Percentiles rank a stretch among this genome's conserved stretches.
These are phyloP conservation scores for Agelastica alni DNA, from an alignment of 2,888 invertebrate genomes.

Conservation along the genomic window DNA sequence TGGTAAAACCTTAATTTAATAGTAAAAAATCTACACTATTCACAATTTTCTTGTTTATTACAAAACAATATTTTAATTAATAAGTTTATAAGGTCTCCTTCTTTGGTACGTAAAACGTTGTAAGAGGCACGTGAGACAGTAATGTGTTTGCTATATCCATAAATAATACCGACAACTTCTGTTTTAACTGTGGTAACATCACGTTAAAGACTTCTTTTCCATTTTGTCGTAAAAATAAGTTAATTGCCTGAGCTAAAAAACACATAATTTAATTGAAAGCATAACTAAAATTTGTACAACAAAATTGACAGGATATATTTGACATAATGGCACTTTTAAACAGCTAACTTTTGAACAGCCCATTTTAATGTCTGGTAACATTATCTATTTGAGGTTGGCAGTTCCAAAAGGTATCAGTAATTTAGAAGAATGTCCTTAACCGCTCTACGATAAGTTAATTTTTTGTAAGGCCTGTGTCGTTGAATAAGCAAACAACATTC, in stretches of 20 bases:
- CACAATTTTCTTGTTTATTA: background rate
- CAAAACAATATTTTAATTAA: background rate
- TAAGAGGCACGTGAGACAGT: conserved; percentile 66
- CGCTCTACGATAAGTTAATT: too few species aligned
- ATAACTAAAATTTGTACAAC: too few species aligned
- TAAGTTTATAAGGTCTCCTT: background rate
- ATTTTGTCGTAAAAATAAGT: conserved; percentile 71
- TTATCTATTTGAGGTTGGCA: too few species aligned
- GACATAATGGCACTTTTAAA: too few species aligned
- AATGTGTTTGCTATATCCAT: conserved; percentile 68
- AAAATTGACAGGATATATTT: too few species aligned
- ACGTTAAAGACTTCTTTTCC: conserved; percentile 70
- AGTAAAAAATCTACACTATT: background rate
- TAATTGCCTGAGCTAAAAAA: conserved; percentile 70
- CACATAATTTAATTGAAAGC: too few species aligned
- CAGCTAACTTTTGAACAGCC: too few species aligned
- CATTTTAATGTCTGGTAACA: too few species aligned
- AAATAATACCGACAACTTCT: conserved; percentile 67
- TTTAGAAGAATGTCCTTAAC: too few species aligned
- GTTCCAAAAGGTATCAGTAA: too few species aligned
- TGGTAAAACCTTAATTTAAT: background rate
- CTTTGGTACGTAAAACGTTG: conserved; percentile 61
- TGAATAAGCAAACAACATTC: too few species aligned
- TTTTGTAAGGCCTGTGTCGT: too few species aligned
- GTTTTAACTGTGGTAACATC: conserved; percentile 70